These are phyloP conservation scores for Agonopterix subpropinquella DNA, from an alignment of 2,888 invertebrate species.

Conservation along the genomic window DNA sequence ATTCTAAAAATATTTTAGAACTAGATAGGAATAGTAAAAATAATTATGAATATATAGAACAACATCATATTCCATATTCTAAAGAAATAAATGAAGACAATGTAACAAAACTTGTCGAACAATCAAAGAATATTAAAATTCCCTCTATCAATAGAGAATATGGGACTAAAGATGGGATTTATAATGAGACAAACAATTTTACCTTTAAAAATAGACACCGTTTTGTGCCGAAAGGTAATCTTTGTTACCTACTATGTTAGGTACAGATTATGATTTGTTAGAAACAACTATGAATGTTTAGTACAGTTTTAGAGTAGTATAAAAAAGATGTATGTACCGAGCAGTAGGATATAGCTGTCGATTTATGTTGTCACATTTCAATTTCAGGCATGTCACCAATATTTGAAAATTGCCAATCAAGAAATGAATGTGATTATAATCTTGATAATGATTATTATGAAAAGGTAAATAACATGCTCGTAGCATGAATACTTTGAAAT, in stretches of 20 bases:
- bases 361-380: constrained; percentile 1
- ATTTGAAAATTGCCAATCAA: constrained; percentile 44
- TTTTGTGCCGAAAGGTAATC: constrained; percentile 75
- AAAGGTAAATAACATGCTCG: constrained; percentile 28
- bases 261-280: neutral
- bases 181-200: constrained; percentile 26
- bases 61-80: no score
- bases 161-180: no score
- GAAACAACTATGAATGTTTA: neutral
- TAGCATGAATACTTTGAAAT: constrained; percentile 7
- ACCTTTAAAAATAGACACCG: constrained; percentile 54
- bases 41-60: no score
- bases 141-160: no score
- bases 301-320: no score
- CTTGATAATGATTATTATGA: constrained; percentile 43
- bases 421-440: constrained; percentile 24
- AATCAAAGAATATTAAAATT: no score
- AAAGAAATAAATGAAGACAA: no score
- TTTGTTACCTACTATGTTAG: neutral
- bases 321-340: no score
- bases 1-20: no score
- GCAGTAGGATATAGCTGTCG: no score
- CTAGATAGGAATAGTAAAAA: no score
- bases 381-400: constrained; percentile 70
- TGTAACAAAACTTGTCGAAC: no score